A percentile compares a stretch with the other conserved stretches of the same genome.
Evolutionary conservation across 2,113 vertebrate species (phyloP).

Genomic region (Cyanoliseus patagonus): DNA sequence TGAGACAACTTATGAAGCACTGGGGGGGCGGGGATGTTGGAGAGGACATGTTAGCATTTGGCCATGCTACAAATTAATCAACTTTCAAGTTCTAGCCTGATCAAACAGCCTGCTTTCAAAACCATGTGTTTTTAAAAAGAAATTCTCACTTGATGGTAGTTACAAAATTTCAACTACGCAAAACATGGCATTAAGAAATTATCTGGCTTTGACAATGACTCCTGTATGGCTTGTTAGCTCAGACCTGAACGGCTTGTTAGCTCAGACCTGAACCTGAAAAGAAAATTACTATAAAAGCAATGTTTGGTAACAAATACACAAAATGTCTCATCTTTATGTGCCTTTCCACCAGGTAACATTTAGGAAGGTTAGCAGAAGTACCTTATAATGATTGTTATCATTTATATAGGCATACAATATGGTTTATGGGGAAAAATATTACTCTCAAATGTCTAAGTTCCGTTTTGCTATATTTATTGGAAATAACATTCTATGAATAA

Average conservation of each 20-base stretch:
- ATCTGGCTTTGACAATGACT: neutral
- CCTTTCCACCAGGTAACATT: neutral
- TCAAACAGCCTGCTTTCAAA: neutral
- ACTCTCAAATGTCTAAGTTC: neutral
- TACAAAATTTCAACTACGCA: neutral
- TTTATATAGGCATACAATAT: neutral
- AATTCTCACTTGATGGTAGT: neutral
- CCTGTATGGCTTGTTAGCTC: neutral
- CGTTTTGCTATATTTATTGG: neutral
- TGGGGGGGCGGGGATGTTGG: neutral
- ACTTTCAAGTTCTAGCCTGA: neutral
- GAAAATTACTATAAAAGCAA: neutral
- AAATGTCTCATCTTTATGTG: neutral
- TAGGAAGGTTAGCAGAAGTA: neutral
- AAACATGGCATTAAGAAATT: neutral
- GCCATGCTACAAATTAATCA: neutral
- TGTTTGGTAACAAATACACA: neutral
- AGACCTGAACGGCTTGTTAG: neutral
- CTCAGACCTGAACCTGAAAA: neutral
- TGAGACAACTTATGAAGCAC: neutral
- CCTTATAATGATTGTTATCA: neutral
- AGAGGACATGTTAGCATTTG: neutral
- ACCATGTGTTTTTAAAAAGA: neutral
- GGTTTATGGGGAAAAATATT: slow-evolving; percentile 6
- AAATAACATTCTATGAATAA: slow-evolving; percentile 5